phyloP scores from a whole-genome alignment of 1,140 invertebrate species.

The Apis florea region DNA sequence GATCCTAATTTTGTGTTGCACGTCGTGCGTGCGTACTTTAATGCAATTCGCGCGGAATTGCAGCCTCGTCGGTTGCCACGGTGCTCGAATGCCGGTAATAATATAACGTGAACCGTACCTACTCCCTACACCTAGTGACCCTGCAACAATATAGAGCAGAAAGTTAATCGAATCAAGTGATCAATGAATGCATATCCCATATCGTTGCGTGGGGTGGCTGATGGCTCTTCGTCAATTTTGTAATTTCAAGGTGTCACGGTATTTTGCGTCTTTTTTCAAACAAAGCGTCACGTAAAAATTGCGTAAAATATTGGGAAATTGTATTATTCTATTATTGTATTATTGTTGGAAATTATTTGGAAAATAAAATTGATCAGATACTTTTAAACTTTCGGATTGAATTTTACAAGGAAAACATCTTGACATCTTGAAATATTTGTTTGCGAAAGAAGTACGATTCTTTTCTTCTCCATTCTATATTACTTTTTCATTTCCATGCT shows the following conservation, averaged over 20 bases:
- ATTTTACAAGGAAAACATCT: too few relatives aligned
- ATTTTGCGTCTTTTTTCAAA: too few relatives aligned
- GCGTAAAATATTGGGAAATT: background rate
- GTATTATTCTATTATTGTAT: too few relatives aligned
- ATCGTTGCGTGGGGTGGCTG: background rate
- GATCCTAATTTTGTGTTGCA: slow-evolving; percentile 47
- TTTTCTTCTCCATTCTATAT: too few relatives aligned
- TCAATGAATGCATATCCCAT: slow-evolving; percentile 54
- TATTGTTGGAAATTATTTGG: background rate
- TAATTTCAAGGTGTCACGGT: background rate
- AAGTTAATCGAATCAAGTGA: slow-evolving; percentile 66
- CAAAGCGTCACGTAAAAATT: too few relatives aligned
- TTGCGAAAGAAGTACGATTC: too few relatives aligned
- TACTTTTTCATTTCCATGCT: too few relatives aligned
- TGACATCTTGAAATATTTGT: too few relatives aligned
- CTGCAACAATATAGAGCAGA: slow-evolving; percentile 60
- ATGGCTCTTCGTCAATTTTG: background rate
- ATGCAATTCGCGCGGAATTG: slow-evolving; percentile 44
- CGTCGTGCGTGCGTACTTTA: slow-evolving; percentile 22
- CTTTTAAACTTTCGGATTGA: too few relatives aligned
- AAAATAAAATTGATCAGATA: too few relatives aligned
- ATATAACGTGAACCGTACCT: slow-evolving; percentile 50
- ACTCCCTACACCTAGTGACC: slow-evolving; percentile 55
- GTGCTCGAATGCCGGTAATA: slow-evolving; percentile 55
- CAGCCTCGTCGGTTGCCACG: slow-evolving; percentile 29